Conservation (phyloP, 1,140 invertebrate genomes). For the Zophobas morio region DNA sequence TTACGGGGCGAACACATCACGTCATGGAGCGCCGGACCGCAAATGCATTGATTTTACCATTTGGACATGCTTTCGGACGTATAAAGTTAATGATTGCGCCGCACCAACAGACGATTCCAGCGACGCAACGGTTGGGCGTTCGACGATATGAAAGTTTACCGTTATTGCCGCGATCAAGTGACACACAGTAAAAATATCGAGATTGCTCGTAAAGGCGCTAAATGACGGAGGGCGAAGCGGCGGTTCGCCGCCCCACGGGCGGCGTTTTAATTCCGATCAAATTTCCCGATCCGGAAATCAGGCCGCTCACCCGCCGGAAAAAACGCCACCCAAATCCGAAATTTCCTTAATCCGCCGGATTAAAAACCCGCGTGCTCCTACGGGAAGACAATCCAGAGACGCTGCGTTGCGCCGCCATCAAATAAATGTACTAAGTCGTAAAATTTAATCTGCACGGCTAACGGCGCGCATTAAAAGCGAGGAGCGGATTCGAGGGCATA, state of each 20-base stretch:
- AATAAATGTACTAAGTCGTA: slow-evolving; percentile 32
- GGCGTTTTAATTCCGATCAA: too few relatives aligned
- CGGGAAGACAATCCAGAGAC: background rate
- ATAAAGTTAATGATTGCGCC: slow-evolving; percentile 46
- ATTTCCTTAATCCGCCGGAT: slow-evolving; percentile 4
- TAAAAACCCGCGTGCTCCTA: background rate
- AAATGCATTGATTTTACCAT: slow-evolving; percentile 45
- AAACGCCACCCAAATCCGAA: too few relatives aligned
- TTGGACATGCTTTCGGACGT: slow-evolving; percentile 44
- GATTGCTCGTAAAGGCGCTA: slow-evolving; percentile 18
- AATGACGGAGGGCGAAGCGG: background rate
- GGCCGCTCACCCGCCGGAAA: too few relatives aligned
- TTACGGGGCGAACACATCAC: slow-evolving; percentile 37
- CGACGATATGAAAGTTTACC: slow-evolving; percentile 16
- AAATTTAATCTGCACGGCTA: slow-evolving; percentile 34
- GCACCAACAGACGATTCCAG: slow-evolving; percentile 1
- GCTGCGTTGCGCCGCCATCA: slow-evolving; percentile 15
- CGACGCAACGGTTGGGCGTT: slow-evolving; percentile 9
- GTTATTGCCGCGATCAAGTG: slow-evolving; percentile 1
- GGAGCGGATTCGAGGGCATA: slow-evolving; percentile 17
- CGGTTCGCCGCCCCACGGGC: too few relatives aligned
- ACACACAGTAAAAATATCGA: slow-evolving; percentile 4
- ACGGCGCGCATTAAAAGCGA: slow-evolving; percentile 10
- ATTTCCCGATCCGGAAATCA: too few relatives aligned
- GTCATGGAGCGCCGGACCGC: slow-evolving; percentile 36